These are phyloP conservation scores for Numenius phaeopus DNA, from an alignment of 2,797 vertebrate species.

Conservation along the genomic window DNA sequence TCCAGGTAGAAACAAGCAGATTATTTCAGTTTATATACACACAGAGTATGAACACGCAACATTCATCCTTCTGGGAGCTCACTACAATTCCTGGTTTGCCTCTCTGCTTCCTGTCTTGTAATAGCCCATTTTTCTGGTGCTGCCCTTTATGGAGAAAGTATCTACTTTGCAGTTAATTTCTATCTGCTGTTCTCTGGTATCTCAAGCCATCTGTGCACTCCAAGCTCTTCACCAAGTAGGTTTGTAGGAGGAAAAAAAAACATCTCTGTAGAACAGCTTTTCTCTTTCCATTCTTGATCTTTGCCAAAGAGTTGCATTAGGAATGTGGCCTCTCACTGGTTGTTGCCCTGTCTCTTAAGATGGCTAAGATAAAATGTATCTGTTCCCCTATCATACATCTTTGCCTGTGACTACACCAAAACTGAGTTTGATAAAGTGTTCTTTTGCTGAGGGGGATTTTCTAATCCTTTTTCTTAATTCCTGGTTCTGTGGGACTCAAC, in stretches of 20 bases:
- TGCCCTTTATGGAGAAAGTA: neutral
- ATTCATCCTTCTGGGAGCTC: neutral
- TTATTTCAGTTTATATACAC: neutral
- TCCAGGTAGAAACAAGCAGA: too few species aligned
- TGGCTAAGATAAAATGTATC: neutral
- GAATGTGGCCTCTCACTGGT: accelerated
- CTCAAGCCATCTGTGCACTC: neutral
- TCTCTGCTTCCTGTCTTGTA: neutral
- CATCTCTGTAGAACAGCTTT: neutral
- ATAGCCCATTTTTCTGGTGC: neutral
- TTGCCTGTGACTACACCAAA: neutral
- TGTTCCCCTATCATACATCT: neutral
- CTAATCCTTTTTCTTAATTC: neutral
- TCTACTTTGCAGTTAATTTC: neutral
- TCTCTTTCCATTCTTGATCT: neutral
- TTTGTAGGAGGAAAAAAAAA: neutral
- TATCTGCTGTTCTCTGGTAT: neutral
- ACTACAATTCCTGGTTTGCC: neutral
- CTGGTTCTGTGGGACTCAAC: neutral
- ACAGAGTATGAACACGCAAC: neutral
- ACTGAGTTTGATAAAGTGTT: neutral
- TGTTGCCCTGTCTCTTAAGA: neutral
- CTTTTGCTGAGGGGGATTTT: neutral
- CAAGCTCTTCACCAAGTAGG: neutral
- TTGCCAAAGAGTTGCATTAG: neutral